These are phyloP conservation scores for Siniperca undulata DNA, from an alignment of 2,797 vertebrate genomes.

Conservation along the genomic window DNA sequence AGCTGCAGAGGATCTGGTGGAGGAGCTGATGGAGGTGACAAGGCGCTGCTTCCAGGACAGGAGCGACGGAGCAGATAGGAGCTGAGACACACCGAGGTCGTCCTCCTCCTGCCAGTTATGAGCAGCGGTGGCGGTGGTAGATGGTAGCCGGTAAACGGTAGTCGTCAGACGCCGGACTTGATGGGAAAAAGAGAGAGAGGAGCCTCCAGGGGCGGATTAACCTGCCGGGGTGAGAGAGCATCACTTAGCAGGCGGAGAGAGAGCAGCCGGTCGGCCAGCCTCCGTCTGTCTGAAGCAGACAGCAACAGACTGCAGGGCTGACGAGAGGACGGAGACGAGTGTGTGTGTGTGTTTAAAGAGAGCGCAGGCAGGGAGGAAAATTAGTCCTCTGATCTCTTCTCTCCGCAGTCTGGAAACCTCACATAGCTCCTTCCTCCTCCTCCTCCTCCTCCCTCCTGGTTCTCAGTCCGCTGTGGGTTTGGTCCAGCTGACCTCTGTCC, in stretches of 20 bases:
- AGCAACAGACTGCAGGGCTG: slow-evolving; percentile 67
- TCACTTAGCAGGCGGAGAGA: slow-evolving; percentile 43
- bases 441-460: slow-evolving; percentile 5
- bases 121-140: background rate
- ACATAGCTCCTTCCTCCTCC: slow-evolving; percentile 21
- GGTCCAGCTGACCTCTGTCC: slow-evolving; percentile 64
- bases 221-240: slow-evolving; percentile 47
- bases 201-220: slow-evolving; percentile 27
- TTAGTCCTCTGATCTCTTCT: slow-evolving; percentile 46
- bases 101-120: background rate
- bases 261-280: slow-evolving; percentile 41
- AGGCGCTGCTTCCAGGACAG: slow-evolving; percentile 13
- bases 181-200: background rate
- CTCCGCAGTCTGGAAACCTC: slow-evolving; percentile 62
- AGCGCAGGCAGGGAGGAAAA: slow-evolving; percentile 48
- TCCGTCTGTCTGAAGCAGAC: slow-evolving; percentile 54
- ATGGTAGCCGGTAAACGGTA: background rate
- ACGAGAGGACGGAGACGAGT: slow-evolving; percentile 4
- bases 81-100: slow-evolving; percentile 7
- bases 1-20: slow-evolving; percentile 43
- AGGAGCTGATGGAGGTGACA: slow-evolving; percentile 30
- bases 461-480: slow-evolving; percentile 1
- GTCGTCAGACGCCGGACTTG: background rate
- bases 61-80: slow-evolving; percentile 11
- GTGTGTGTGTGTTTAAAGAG: slow-evolving; percentile 42